A percentile compares a stretch with the other conserved stretches of the same genome.
Evolutionary conservation across 2,888 invertebrate genomes (phyloP).

Genomic region (Lypha dubia): DNA sequence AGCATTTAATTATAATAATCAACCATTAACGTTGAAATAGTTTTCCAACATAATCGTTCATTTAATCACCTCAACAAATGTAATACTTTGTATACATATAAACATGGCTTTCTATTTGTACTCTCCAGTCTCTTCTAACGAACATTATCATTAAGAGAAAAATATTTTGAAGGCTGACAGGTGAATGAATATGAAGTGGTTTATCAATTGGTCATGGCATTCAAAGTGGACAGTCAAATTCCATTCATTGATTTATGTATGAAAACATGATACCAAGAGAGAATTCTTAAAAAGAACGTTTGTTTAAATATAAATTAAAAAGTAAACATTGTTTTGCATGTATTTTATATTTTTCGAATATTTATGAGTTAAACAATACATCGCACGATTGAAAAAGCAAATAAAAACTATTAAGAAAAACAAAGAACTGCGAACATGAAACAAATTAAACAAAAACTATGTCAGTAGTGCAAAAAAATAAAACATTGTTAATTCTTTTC

Average conservation of each 20-base stretch:
- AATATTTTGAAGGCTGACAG: not conserved
- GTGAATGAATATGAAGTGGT: constrained; percentile 33
- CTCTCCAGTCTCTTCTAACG: not conserved
- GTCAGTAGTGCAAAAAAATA: constrained; percentile 27
- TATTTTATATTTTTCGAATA: constrained; percentile 20
- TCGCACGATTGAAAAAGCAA: constrained; percentile 4
- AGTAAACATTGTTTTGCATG: not conserved
- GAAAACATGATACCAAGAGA: not conserved
- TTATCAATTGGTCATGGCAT: constrained; percentile 5
- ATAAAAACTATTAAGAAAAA: constrained; percentile 18
- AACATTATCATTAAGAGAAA: not conserved
- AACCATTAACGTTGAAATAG: not conserved
- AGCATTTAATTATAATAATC: not conserved
- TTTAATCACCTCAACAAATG: not conserved
- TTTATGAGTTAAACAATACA: constrained; percentile 25
- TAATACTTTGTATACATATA: not conserved
- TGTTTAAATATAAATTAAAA: not conserved
- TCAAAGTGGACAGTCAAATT: constrained; percentile 12
- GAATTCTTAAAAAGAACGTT: not conserved
- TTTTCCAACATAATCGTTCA: not conserved
- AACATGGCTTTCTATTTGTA: not conserved
- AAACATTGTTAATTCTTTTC: not conserved
- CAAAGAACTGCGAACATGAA: not conserved
- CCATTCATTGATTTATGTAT: constrained; percentile 2
- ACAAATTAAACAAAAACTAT: constrained; percentile 4